These are phyloP conservation scores for Parazoanthus atlanticus DNA, from an alignment of 92 coral and sea anemone genomes.

Conservation along the genomic window DNA sequence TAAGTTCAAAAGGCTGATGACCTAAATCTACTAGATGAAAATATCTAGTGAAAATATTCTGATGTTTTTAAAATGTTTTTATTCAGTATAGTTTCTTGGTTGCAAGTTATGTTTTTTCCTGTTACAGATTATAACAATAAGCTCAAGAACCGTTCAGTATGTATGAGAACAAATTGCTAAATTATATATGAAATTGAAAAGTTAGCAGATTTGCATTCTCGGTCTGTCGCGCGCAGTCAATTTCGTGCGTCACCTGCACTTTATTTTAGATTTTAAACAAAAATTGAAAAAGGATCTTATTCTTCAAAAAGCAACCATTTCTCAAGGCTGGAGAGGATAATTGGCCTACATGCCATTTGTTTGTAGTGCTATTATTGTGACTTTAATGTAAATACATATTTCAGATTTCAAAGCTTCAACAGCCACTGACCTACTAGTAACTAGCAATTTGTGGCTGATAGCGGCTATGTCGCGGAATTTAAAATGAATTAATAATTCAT, in stretches of 20 bases:
- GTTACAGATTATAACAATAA: not conserved
- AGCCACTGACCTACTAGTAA: not conserved
- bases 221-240: not conserved
- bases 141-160: not conserved
- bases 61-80: not conserved
- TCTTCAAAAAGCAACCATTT: not conserved
- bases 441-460: not conserved
- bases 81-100: no score
- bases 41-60: no score
- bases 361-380: not conserved
- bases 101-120: not conserved
- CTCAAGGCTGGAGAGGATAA: not conserved
- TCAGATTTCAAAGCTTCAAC: not conserved
- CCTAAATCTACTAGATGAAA: no score
- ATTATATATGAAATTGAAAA: no score
- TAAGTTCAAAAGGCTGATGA: no score
- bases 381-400: no score
- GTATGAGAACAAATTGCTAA: not conserved
- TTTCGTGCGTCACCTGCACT: not conserved
- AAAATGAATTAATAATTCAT: no score
- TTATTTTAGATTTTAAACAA: no score
- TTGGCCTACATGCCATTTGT: not conserved
- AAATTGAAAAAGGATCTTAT: no score
- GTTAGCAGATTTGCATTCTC: no score
- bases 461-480: not conserved